Conservation (phyloP, 2,113 vertebrate genomes). For the western clawed frog (Xenopus tropicalis) region DNA sequence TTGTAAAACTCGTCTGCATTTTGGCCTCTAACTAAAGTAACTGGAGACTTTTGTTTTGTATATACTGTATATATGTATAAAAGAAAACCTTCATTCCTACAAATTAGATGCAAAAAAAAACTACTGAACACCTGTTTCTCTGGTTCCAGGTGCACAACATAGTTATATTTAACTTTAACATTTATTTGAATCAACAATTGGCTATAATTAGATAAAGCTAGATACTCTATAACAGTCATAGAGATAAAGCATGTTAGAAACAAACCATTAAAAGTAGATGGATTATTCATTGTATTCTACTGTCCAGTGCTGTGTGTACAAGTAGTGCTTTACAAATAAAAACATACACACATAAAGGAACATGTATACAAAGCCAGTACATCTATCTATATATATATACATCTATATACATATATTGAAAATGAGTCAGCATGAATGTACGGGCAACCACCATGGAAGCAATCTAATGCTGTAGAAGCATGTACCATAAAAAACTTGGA, state of each 20-base stretch:
- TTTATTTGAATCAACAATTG: slow-evolving; percentile 13
- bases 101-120: slow-evolving; percentile 30
- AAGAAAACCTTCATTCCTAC: background rate
- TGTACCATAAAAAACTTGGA: no score
- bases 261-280: background rate
- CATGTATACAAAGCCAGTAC: background rate
- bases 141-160: slow-evolving; percentile 28
- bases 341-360: background rate
- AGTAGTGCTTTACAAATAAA: background rate
- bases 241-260: background rate
- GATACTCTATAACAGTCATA: background rate
- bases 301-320: background rate
- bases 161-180: slow-evolving; percentile 26
- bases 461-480: no score
- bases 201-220: slow-evolving; percentile 18
- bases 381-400: no score
- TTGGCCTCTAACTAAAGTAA: no score
- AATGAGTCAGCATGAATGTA: no score
- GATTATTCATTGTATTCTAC: no score
- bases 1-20: no score
- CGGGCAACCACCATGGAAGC: no score
- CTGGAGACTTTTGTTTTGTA: no score
- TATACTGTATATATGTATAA: background rate
- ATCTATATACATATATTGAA: no score
- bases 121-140: slow-evolving; percentile 25